These are phyloP conservation scores for Ophioninae sp. DNA, from an alignment of 2,888 invertebrate genomes.

Conservation along the genomic window DNA sequence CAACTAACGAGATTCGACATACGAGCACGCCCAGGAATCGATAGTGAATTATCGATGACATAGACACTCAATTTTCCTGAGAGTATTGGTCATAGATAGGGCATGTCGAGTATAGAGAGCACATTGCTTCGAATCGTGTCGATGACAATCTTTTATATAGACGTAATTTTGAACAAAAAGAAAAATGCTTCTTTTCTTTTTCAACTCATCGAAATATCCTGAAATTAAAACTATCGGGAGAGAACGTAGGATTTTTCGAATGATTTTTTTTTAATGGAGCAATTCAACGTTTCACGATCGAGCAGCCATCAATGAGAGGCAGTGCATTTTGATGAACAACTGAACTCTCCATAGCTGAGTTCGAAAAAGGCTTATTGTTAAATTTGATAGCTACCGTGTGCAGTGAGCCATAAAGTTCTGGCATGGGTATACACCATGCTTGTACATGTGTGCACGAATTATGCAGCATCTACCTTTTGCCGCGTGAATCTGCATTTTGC, in stretches of 20 bases:
- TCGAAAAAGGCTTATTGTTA: neutral
- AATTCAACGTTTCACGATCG: neutral
- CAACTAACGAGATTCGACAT: constrained; percentile 60
- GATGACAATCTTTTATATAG: constrained; percentile 18
- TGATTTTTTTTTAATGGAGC: neutral
- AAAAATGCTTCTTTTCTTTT: neutral
- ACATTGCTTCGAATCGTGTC: constrained; percentile 21
- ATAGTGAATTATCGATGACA: constrained; percentile 63
- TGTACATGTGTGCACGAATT: neutral
- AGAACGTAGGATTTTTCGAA: neutral
- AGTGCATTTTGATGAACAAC: neutral
- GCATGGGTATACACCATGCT: neutral
- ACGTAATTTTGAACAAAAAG: neutral
- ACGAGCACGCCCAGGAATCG: constrained; percentile 47
- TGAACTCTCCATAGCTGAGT: too few relatives aligned
- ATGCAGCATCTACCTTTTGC: neutral
- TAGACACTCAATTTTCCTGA: constrained; percentile 62
- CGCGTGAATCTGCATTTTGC: neutral
- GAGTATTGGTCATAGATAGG: constrained; percentile 41
- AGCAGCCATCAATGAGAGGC: neutral
- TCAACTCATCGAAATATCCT: neutral
- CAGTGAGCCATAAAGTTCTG: neutral
- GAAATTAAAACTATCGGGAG: neutral
- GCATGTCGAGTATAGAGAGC: constrained; percentile 37
- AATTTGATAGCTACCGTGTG: neutral